Evolutionary conservation across 1,140 invertebrate species (phyloP).

Genomic region (Drosophila ananassae): DNA sequence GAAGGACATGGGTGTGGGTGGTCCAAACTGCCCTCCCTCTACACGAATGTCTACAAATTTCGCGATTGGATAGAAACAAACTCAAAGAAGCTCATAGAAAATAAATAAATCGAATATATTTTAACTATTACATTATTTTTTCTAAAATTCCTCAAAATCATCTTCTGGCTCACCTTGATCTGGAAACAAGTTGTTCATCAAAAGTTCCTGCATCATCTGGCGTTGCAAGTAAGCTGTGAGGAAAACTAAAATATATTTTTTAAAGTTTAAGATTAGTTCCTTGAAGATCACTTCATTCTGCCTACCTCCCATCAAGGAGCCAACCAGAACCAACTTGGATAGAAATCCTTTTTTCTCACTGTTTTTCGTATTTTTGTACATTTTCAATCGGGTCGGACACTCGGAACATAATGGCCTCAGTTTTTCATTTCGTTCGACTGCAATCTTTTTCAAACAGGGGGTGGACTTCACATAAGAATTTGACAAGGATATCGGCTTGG

Average conservation of each 20-base stretch:
- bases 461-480: not conserved
- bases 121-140: not conserved
- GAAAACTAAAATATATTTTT: not conserved
- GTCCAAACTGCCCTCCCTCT: not conserved
- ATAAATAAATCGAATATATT: not conserved
- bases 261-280: not conserved
- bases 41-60: conserved; percentile 1
- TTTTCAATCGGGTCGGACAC: not conserved
- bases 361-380: too few species aligned
- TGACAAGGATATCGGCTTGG: not conserved
- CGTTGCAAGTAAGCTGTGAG: conserved; percentile 9
- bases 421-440: not conserved
- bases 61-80: not conserved
- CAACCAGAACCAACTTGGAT: not conserved
- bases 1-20: conserved; percentile 9
- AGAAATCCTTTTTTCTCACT: not conserved
- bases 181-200: not conserved
- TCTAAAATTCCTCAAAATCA: not conserved
- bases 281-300: not conserved
- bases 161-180: not conserved
- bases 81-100: not conserved
- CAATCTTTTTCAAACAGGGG: not conserved
- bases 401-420: not conserved
- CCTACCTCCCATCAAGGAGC: conserved; percentile 7
- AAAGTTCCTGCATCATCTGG: not conserved